Conservation (phyloP, 2,888 invertebrate species). For the Brachyptera risi region DNA sequence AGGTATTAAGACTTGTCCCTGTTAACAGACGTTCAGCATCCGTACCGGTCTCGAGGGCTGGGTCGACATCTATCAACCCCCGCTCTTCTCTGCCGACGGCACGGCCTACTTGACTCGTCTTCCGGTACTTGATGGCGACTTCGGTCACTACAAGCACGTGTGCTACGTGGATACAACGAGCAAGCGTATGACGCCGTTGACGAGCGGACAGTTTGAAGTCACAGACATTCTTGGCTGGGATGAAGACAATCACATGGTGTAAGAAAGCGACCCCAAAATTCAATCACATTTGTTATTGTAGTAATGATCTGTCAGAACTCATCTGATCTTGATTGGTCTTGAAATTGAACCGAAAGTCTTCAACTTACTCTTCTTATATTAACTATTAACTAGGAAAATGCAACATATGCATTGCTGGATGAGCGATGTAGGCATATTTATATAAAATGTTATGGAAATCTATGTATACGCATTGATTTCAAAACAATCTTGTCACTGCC, state of each 20-base stretch:
- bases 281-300: too few species aligned
- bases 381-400: too few species aligned
- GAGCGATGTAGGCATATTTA: too few species aligned
- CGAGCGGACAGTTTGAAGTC: conserved; percentile 71
- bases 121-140: conserved; percentile 52
- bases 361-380: too few species aligned
- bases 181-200: conserved; percentile 51
- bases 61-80: conserved; percentile 43
- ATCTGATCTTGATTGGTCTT: too few species aligned
- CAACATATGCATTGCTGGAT: too few species aligned
- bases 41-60: conserved; percentile 39
- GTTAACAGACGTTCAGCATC: conserved; percentile 36
- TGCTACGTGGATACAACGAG: conserved; percentile 39
- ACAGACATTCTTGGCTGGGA: conserved; percentile 74
- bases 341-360: too few species aligned
- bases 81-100: conserved; percentile 43
- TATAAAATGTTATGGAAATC: too few species aligned
- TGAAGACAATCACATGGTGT: conserved; percentile 63
- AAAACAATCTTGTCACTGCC: too few species aligned
- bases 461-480: too few species aligned
- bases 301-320: too few species aligned
- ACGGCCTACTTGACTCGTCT: conserved; percentile 50
- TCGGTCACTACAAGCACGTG: conserved; percentile 56
- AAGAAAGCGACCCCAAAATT: conserved; percentile 47
- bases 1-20: too few species aligned